Percentiles rank a stretch among this genome's conserved stretches.
Conservation (phyloP, 2,797 vertebrate genomes). For the Falco peregrinus region DNA sequence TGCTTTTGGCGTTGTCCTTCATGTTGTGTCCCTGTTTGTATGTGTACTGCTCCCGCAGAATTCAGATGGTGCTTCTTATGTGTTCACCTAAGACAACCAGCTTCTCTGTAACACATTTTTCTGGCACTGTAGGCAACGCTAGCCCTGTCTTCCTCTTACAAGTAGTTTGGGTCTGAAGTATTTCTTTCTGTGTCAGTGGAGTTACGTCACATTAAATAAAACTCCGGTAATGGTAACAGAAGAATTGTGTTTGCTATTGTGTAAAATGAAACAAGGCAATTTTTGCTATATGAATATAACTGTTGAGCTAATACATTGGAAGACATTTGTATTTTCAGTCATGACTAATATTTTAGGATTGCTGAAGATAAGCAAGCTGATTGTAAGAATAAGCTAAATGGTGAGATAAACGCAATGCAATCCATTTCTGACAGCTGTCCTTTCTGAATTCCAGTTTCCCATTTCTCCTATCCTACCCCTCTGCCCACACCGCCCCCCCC, state of each 20-base stretch:
- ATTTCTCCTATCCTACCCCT: not conserved
- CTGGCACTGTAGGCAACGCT: not conserved
- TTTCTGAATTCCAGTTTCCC: not conserved
- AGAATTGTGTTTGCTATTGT: not conserved
- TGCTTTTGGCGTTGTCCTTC: not conserved
- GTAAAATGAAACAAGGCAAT: not conserved
- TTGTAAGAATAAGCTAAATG: not conserved
- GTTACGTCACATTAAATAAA: not conserved
- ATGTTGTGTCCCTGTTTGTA: not conserved
- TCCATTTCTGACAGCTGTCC: not conserved
- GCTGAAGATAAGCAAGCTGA: conserved; percentile 9
- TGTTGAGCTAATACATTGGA: not conserved
- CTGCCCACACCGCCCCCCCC: no score
- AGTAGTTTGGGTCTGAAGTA: not conserved
- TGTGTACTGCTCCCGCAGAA: accelerated
- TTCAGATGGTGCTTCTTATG: accelerated
- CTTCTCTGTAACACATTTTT: not conserved
- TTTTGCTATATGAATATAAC: not conserved
- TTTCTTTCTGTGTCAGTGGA: not conserved
- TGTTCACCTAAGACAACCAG: not conserved
- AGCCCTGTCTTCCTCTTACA: not conserved
- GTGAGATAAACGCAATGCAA: not conserved
- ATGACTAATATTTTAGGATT: not conserved
- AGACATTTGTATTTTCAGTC: not conserved
- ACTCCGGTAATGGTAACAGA: not conserved